Evolutionary conservation across 1,140 invertebrate species (phyloP).

Genomic region (Drosophila baimaii): DNA sequence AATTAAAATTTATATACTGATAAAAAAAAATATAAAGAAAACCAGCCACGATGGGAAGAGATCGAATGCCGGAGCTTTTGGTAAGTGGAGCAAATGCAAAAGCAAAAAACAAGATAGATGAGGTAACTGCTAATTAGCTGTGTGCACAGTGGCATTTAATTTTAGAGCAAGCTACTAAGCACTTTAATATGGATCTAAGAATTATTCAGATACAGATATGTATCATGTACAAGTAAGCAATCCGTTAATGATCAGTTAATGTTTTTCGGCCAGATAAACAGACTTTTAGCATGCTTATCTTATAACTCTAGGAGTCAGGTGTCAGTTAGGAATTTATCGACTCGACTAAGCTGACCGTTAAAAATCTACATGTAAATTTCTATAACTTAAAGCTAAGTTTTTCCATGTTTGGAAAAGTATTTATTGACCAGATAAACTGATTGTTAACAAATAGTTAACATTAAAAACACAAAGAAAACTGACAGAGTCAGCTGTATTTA

Average conservation of each 20-base stretch:
- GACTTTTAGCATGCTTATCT: too few relatives aligned
- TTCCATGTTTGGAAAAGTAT: background rate
- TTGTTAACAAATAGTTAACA: background rate
- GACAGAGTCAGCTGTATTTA: too few relatives aligned
- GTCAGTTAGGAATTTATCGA: background rate
- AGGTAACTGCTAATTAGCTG: slow-evolving; percentile 40
- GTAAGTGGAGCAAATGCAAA: slow-evolving; percentile 59
- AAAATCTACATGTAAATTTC: background rate
- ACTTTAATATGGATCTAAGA: background rate
- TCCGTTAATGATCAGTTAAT: background rate
- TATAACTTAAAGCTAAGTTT: background rate
- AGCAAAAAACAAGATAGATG: slow-evolving; percentile 20
- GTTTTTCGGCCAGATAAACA: background rate
- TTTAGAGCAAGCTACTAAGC: background rate
- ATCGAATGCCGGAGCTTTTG: slow-evolving; percentile 81
- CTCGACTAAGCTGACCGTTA: background rate
- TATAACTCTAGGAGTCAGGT: background rate
- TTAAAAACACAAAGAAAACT: too few relatives aligned
- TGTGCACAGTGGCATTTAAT: slow-evolving; percentile 19
- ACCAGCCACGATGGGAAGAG: slow-evolving; percentile 65
- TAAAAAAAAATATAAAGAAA: slow-evolving; percentile 1
- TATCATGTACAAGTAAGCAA: too few relatives aligned
- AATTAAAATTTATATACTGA: slow-evolving; percentile 7
- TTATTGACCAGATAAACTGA: background rate
- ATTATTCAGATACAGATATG: background rate